Base-by-base conservation (phyloP, 1,140 invertebrate genomes). In the Ostrea edulis region DNA sequence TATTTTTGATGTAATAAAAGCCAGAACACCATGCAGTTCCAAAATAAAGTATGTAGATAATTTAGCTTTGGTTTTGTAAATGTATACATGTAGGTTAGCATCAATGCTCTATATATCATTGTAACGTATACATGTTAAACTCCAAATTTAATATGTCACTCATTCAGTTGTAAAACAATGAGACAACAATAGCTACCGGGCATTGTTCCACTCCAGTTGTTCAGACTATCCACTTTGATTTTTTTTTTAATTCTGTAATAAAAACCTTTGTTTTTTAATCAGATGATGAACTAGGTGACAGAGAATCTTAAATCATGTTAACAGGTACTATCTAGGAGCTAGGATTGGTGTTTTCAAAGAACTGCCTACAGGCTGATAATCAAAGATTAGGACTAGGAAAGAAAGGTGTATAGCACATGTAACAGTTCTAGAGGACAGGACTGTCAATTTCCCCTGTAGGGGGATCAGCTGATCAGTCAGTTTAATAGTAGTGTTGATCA, bases 351-450 rank as follows among this genome's bases (percentile, higher is more conserved):
- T 62, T 62, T 62, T 62, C 55, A 17, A 35, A 25, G 14, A 62
- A 77, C 12, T 14, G 68, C 68, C 68, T 35, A 29, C 9, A 35
- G 68, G 68, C 25, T 35, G 22, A 29, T 29, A 9, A 77, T 25
- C 29, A 77, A 29, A 29, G 68, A 77, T 77, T 29, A 7, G 29
- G 25, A 77, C 35, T 77, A 14, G 68, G 29, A 77, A 77, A 25
- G 7, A 44, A 11, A 77, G 68, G 68, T 77, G 65, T 71, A 71
- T 71, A 71, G n/a, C 29, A 77, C 29, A 17, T 77, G 68, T 77
- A 77, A 35, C 29, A 77, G 68, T 77, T 35, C 22, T 77, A 77
- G 12, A 77, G 29, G 68, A 77, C 68, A 77, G 29, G 68, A 71
- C 68, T 71, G 68, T 71, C 25, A 17, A 20, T 29, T 77, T 29